A percentile compares a stretch with the other conserved stretches of the same genome.
phyloP scores from a whole-genome alignment of 2,797 vertebrate species.

The Darevskia mixta region DNA sequence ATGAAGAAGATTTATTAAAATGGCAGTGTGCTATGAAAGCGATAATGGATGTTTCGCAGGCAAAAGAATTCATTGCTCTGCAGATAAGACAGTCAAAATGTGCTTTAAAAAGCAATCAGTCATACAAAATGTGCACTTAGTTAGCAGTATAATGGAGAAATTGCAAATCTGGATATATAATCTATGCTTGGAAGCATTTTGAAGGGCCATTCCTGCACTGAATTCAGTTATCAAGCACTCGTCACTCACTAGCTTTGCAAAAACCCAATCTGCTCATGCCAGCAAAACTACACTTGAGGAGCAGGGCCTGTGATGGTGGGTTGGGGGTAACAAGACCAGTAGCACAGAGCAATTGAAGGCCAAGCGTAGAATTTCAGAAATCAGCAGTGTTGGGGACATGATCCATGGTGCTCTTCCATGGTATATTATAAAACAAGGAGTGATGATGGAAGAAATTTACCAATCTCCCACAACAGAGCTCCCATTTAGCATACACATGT shows the following conservation, averaged over 20 bases:
- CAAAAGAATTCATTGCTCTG: slow-evolving; percentile 11
- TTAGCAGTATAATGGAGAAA: background rate
- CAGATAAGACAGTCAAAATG: slow-evolving; percentile 14
- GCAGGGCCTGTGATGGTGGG: background rate
- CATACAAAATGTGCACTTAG: background rate
- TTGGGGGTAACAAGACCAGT: too few species aligned
- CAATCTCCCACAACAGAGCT: background rate
- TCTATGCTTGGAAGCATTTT: background rate
- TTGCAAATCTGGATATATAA: background rate
- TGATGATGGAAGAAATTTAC: background rate
- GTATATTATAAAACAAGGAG: background rate
- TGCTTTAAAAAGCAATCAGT: slow-evolving; percentile 16
- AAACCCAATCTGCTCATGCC: background rate
- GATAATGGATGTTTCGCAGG: background rate
- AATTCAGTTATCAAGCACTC: background rate
- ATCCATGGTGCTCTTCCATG: background rate
- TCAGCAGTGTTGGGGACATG: background rate
- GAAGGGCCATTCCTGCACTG: background rate
- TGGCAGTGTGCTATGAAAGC: background rate
- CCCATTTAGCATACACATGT: background rate
- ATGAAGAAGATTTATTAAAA: slow-evolving; percentile 32
- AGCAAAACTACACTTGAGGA: background rate
- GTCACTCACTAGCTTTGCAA: background rate
- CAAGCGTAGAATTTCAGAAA: background rate
- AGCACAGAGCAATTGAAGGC: background rate